Percentiles rank a stretch among this genome's conserved stretches.
These are phyloP conservation scores for Lepus timidus DNA, from an alignment of 2,113 vertebrate genomes.

Conservation along the genomic window DNA sequence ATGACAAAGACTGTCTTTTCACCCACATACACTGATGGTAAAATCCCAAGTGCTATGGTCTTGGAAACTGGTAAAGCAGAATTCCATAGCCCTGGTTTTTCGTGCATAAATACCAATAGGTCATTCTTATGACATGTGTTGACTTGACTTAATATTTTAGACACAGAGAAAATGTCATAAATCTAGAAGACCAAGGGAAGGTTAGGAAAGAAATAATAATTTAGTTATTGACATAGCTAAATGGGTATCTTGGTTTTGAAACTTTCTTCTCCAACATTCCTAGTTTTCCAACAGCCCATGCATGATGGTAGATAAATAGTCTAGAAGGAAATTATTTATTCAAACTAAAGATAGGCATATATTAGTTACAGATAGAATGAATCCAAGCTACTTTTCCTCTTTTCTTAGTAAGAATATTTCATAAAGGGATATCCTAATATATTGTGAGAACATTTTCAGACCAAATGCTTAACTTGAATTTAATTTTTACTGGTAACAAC, in stretches of 20 bases:
- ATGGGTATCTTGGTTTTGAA: background rate
- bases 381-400: background rate
- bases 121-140: background rate
- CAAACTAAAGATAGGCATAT: background rate
- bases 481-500: background rate
- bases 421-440: background rate
- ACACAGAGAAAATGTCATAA: constrained; percentile 38
- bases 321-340: constrained; percentile 31
- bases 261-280: constrained; percentile 3
- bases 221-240: background rate
- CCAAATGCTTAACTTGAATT: background rate
- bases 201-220: constrained; percentile 1
- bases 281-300: background rate
- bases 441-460: background rate
- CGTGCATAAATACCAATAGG: background rate
- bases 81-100: constrained; percentile 3
- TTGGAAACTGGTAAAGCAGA: background rate
- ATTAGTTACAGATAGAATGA: background rate
- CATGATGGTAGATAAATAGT: constrained; percentile 32
- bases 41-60: background rate
- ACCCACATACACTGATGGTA: background rate
- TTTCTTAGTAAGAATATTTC: background rate
- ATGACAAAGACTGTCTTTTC: background rate
- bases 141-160: constrained; percentile 39
- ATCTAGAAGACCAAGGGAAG: background rate